Conservation (phyloP, 2,888 invertebrate species). For the Chrysotoxum bicinctum region DNA sequence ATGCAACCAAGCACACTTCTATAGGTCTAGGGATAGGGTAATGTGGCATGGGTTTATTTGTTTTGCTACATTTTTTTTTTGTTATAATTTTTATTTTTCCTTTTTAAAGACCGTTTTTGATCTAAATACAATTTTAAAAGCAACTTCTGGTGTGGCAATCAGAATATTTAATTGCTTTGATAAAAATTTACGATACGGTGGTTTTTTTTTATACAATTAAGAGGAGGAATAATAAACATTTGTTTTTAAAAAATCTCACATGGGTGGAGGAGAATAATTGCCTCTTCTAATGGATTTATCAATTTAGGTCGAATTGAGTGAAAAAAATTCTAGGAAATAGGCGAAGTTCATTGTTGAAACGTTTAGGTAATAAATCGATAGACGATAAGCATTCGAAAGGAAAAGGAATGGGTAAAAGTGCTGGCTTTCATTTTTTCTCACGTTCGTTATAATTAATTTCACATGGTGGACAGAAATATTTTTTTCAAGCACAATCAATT, state of each 20-base stretch:
- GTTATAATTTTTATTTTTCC: background rate
- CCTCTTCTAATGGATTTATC: slow-evolving; percentile 30
- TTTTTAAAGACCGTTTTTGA: slow-evolving; percentile 24
- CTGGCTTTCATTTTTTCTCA: background rate
- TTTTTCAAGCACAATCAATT: background rate
- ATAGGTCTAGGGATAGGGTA: background rate
- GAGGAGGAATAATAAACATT: background rate
- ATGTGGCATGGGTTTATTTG: slow-evolving; percentile 26
- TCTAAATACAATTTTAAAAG: slow-evolving; percentile 9
- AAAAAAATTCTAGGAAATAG: slow-evolving; percentile 29
- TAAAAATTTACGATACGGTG: slow-evolving; percentile 24
- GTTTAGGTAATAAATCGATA: slow-evolving; percentile 31
- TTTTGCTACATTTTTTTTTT: background rate
- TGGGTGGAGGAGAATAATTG: slow-evolving; percentile 16
- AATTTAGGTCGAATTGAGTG: slow-evolving; percentile 48
- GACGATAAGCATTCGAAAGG: slow-evolving; percentile 29
- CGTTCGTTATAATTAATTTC: background rate
- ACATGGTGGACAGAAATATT: background rate
- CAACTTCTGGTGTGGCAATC: slow-evolving; percentile 27
- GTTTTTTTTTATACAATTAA: background rate
- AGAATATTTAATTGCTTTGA: slow-evolving; percentile 54
- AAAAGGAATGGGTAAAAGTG: background rate
- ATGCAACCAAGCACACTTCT: slow-evolving; percentile 35
- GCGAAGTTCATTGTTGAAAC: slow-evolving; percentile 14
- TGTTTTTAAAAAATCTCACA: background rate